Percentiles rank a stretch among this genome's conserved stretches.
phyloP scores from a whole-genome alignment of 1,140 invertebrate genomes.

The Apis dorsata region DNA sequence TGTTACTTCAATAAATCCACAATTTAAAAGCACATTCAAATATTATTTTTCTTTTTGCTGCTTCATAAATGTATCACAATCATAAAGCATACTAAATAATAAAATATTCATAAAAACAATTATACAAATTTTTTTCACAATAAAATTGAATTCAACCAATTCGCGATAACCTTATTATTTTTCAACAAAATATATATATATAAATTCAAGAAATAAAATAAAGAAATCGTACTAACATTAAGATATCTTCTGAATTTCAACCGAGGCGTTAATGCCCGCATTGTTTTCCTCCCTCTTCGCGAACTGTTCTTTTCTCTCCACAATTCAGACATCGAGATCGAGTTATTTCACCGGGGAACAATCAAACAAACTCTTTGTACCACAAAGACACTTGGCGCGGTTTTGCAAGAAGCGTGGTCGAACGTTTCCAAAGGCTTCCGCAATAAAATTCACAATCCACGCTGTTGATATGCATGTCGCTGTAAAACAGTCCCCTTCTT shows the following conservation, averaged over 20 bases:
- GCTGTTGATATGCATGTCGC: background rate
- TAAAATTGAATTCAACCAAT: background rate
- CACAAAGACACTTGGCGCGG: background rate
- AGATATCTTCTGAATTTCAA: background rate
- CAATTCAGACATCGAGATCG: background rate
- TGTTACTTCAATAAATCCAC: too few species aligned
- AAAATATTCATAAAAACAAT: too few species aligned
- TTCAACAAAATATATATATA: background rate
- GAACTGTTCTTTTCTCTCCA: background rate
- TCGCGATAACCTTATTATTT: background rate
- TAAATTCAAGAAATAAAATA: background rate
- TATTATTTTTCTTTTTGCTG: too few species aligned
- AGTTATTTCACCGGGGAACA: conserved; percentile 15
- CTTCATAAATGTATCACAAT: too few species aligned
- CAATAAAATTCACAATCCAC: conserved; percentile 31
- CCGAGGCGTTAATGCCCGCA: background rate
- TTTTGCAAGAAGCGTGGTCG: background rate
- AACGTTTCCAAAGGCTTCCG: background rate
- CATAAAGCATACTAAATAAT: too few species aligned
- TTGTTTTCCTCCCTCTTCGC: background rate
- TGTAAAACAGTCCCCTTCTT: background rate
- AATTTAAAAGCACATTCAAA: too few species aligned
- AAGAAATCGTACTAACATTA: too few species aligned
- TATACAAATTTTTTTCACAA: too few species aligned
- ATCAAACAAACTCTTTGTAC: conserved; percentile 10